Evolutionary conservation across 2,888 invertebrate genomes (phyloP).

Genomic region (Ditula angustiorana): DNA sequence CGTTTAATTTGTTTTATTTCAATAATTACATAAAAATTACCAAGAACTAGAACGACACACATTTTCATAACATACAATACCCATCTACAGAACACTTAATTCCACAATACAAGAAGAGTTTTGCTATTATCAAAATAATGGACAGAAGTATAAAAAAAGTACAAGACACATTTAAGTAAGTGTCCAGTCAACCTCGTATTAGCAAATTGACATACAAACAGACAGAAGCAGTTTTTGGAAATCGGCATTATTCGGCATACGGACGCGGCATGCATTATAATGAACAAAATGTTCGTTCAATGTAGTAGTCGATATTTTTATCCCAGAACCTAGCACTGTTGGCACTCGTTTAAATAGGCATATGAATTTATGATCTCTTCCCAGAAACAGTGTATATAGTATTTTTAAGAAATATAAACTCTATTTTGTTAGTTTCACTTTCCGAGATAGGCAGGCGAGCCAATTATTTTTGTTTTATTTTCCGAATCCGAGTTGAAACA

Average conservation of each 20-base stretch:
- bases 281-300: neutral
- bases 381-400: constrained; percentile 12
- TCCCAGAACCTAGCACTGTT: neutral
- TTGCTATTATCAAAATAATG: no score
- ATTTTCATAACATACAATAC: no score
- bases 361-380: constrained; percentile 16
- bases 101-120: no score
- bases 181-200: neutral
- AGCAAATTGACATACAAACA: constrained; percentile 6
- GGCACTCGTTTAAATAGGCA: constrained; percentile 13
- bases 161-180: no score
- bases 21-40: no score
- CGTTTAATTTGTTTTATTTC: no score
- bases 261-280: constrained; percentile 8
- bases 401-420: neutral
- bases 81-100: no score
- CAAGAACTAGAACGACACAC: no score
- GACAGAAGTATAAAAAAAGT: no score
- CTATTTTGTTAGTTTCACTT: neutral
- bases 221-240: constrained; percentile 10
- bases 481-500: constrained; percentile 3
- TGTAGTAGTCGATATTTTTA: constrained; percentile 8
- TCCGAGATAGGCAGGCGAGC: neutral
- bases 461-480: neutral
- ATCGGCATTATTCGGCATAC: neutral